Percentiles rank a stretch among this genome's conserved stretches.
Evolutionary conservation across 2,888 invertebrate genomes (phyloP).

Genomic region (Dermolepida albohirtum): DNA sequence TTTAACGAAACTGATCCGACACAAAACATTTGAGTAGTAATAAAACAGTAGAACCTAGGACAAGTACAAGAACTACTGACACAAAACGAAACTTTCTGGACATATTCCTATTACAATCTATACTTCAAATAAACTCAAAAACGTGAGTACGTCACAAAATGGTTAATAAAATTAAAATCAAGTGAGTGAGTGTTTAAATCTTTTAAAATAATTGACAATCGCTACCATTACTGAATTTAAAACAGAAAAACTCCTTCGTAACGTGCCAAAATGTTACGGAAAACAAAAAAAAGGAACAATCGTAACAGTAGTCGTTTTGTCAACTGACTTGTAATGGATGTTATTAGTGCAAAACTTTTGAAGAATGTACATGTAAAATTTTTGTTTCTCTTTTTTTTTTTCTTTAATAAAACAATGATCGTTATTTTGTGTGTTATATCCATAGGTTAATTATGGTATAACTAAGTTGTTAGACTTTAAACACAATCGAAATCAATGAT

Average conservation of each 20-base stretch:
- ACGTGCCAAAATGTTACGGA: conserved; percentile 32
- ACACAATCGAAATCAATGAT: neutral
- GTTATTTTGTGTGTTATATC: conserved; percentile 26
- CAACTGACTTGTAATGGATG: conserved; percentile 22
- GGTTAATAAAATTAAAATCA: conserved; percentile 33
- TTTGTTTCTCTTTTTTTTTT: conserved; percentile 6
- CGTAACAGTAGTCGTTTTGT: conserved; percentile 9
- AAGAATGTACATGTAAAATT: conserved; percentile 44
- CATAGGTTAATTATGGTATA: no score
- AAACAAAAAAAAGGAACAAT: conserved; percentile 5
- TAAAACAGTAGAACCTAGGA: no score
- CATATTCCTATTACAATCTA: no score
- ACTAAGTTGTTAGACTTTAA: conserved; percentile 12
- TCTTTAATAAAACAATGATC: conserved; percentile 12
- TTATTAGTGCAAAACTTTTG: conserved; percentile 19
- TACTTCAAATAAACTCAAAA: no score
- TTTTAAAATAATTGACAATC: conserved; percentile 40
- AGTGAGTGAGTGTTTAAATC: conserved; percentile 41
- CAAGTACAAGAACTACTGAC: no score
- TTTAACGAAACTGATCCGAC: no score
- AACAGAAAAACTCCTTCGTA: conserved; percentile 9
- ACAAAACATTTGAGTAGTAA: no score
- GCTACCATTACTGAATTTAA: conserved; percentile 28
- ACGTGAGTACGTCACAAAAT: conserved; percentile 28
- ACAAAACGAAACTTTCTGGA: no score